Base-by-base conservation (phyloP, 2,888 invertebrate species). In the Amphipyra berbera region DNA sequence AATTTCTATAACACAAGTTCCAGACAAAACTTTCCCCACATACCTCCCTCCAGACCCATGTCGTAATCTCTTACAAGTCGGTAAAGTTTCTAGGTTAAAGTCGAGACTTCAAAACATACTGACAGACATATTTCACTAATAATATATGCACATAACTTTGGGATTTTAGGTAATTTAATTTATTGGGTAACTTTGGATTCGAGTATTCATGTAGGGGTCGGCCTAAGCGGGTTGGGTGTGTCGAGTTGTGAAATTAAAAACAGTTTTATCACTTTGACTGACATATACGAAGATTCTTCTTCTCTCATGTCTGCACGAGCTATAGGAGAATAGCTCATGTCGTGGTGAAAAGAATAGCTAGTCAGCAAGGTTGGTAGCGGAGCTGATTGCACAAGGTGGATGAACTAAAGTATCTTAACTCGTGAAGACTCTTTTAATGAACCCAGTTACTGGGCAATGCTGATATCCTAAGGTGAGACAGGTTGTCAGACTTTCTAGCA, bases 101-200 rank as follows among this genome's bases (percentile, higher is more conserved):
- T 33, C 10, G 27, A 10, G 30, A 30, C 60, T 66, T 50, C 27
- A 37, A 30, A 59, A 65, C 70, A 62, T 15, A 71, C 66, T 46
- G 73, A 49, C 56, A 54, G 41, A 76, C 63, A 49, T 61, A 54
- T 60, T 47, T 72, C 50, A 55, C 14, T 50, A 50, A 70, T 58
- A 56, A 57, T 53, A 48, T 63, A 64, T 63, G 57, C 54, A 45
- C 30, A 40, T 27, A 67, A 67, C 46, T 71, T 67, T 9, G 12
- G 21, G 49, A 57, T 71, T 49, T 49, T 40, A 37, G 44, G 52
- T 61, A 62, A 66, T 49, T 71, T 62, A 56, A 75, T 73, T 67
- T 62, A 50, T 55, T 12, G 55, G 13, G 7, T 9, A 48, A 52
- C 35, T 64, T 65, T 33, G 37, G 37, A 40, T 52, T 71, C 13